Evolutionary conservation across 2,797 vertebrate genomes (phyloP).

Genomic region (Alauda arvensis): DNA sequence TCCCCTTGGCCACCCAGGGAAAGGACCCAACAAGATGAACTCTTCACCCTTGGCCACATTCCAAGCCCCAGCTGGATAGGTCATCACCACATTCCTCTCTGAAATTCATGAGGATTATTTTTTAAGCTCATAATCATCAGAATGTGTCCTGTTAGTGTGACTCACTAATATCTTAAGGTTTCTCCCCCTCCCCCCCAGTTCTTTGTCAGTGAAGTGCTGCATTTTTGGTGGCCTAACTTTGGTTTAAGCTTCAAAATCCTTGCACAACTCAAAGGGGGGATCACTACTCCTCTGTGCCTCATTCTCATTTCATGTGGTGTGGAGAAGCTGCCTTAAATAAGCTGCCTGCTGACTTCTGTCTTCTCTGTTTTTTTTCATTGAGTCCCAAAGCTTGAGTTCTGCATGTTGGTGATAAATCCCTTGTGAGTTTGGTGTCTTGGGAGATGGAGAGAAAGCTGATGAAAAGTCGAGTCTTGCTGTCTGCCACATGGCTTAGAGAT

Average conservation of each 20-base stretch:
- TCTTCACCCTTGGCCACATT: neutral
- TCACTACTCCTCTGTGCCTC: accelerated
- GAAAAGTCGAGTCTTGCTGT: neutral
- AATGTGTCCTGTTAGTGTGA: neutral
- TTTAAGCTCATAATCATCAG: neutral
- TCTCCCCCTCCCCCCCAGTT: accelerated
- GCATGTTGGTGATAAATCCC: neutral
- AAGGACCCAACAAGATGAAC: neutral
- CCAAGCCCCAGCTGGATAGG: neutral
- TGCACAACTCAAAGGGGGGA: neutral
- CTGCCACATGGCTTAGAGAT: neutral
- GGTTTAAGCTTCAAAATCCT: neutral
- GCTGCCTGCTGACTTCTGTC: neutral
- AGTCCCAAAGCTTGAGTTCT: neutral
- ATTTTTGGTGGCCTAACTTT: neutral
- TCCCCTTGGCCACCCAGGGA: neutral
- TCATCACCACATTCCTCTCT: neutral
- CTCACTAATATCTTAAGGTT: neutral
- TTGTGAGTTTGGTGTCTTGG: neutral
- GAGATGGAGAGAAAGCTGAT: neutral
- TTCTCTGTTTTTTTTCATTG: neutral
- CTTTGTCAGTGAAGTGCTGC: neutral
- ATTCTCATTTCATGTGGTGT: neutral
- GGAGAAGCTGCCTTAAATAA: neutral
- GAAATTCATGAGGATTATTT: neutral